phyloP scores from a whole-genome alignment of 2,797 vertebrate species.

The Girardinus metallicus region DNA sequence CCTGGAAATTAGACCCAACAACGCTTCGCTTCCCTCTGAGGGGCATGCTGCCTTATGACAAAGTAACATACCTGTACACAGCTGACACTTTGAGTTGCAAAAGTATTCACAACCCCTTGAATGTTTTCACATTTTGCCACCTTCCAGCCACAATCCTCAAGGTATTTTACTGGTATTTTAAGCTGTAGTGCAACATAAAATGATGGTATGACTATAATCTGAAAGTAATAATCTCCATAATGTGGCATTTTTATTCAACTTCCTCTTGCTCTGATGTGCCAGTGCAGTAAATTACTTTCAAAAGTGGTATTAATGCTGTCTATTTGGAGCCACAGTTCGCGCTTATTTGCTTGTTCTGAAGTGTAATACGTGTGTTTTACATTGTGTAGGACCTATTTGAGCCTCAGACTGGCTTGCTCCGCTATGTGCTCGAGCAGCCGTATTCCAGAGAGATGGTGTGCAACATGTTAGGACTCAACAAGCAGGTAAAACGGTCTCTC shows the following conservation, averaged over 20 bases:
- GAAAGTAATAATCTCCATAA: background rate
- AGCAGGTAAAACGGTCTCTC: slow-evolving; percentile 88
- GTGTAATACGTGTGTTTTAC: background rate
- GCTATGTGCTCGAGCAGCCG: slow-evolving; percentile 97
- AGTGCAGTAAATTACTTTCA: background rate
- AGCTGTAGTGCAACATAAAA: background rate
- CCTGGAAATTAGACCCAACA: slow-evolving; percentile 96
- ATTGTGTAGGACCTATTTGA: slow-evolving; percentile 93
- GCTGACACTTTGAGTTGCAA: background rate
- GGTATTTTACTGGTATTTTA: background rate
- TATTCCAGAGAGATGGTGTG: slow-evolving; percentile 99
- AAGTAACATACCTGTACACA: slow-evolving; percentile 77
- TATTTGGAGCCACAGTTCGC: background rate
- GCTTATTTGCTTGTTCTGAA: background rate
- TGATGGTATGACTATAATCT: background rate
- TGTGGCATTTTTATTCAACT: background rate
- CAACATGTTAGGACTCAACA: slow-evolving; percentile 99
- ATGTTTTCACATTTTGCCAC: background rate
- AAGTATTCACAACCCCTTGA: background rate
- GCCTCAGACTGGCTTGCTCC: slow-evolving; percentile 95
- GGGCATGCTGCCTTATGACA: slow-evolving; percentile 96
- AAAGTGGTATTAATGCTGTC: background rate
- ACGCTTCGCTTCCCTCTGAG: slow-evolving; percentile 95
- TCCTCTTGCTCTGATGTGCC: background rate
- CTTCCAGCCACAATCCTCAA: background rate